Conservation (phyloP, 2,888 invertebrate genomes). For the Macaria notata region DNA sequence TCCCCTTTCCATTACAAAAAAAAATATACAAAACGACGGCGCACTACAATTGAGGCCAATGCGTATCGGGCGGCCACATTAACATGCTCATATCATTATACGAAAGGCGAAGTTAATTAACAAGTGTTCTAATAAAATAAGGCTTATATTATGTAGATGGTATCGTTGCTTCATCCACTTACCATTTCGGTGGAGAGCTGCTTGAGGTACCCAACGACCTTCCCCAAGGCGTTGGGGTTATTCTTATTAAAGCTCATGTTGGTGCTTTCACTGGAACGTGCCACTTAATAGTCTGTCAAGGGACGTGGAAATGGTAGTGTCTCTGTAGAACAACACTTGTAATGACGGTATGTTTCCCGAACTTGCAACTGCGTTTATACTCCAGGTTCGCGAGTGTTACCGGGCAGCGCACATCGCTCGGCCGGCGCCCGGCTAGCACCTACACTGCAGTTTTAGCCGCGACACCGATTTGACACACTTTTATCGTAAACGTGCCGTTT, state of each 20-base stretch:
- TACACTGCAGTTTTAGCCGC: conserved; percentile 33
- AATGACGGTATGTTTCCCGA: conserved; percentile 50
- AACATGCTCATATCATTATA: conserved; percentile 22
- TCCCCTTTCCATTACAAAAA: conserved; percentile 1
- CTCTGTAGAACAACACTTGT: conserved; percentile 59
- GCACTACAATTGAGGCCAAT: conserved; percentile 6
- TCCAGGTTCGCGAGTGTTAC: conserved; percentile 69
- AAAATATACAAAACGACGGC: conserved; percentile 2
- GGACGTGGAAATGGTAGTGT: conserved; percentile 74
- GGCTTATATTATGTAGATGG: conserved; percentile 7
- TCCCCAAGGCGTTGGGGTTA: conserved; percentile 77
- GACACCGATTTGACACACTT: conserved; percentile 61
- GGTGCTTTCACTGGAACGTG: conserved; percentile 44
- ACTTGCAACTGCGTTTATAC: conserved; percentile 54
- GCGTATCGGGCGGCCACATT: conserved; percentile 12
- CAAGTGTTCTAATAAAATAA: conserved; percentile 2
- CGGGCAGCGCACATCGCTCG: conserved; percentile 59
- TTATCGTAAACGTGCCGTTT: conserved; percentile 39
- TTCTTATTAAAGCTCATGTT: conserved; percentile 81
- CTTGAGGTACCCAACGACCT: conserved; percentile 76
- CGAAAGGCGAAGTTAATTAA: conserved; percentile 13
- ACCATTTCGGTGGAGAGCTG: conserved; percentile 80
- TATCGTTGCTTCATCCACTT: conserved; percentile 41
- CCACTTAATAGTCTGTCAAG: conserved; percentile 54
- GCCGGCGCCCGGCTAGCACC: conserved; percentile 32